phyloP scores from a whole-genome alignment of 2,797 vertebrate species.

The Triplophysa bombifrons region DNA sequence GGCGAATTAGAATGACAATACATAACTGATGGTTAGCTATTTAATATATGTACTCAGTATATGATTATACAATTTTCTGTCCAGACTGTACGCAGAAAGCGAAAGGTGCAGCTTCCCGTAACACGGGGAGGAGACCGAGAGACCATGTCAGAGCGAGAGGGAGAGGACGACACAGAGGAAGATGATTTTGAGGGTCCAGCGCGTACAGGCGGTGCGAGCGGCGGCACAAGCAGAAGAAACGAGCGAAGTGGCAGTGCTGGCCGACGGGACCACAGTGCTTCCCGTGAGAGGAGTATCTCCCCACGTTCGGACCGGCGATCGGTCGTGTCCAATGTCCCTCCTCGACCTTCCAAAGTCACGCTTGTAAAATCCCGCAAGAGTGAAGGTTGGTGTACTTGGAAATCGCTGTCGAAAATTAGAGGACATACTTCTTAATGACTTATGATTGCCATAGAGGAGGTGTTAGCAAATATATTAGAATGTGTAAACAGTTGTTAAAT shows the following conservation, averaged over 20 bases:
- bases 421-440: not conserved
- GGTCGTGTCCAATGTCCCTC: constrained; percentile 84
- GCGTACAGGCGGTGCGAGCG: constrained; percentile 80
- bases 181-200: constrained; percentile 85
- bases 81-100: constrained; percentile 95
- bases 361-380: constrained; percentile 96
- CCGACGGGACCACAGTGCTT: constrained; percentile 86
- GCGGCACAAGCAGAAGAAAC: constrained; percentile 80
- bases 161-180: constrained; percentile 94
- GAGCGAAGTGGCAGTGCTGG: constrained; percentile 73
- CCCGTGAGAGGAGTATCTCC: constrained; percentile 90
- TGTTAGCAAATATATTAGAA: constrained; percentile 15
- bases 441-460: not conserved
- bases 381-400: constrained; percentile 81
- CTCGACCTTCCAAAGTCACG: constrained; percentile 93
- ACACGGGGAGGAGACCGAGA: constrained; percentile 88
- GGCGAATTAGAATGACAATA: not conserved
- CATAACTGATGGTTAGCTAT: not conserved
- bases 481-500: constrained; percentile 15
- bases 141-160: constrained; percentile 91
- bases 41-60: not conserved
- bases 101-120: constrained; percentile 95
- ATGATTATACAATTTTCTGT: constrained; percentile 41
- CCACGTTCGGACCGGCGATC: constrained; percentile 91
- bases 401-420: not conserved